These are phyloP conservation scores for Hylyphantes graminicola DNA, from an alignment of 1,140 invertebrate genomes.

Conservation along the genomic window DNA sequence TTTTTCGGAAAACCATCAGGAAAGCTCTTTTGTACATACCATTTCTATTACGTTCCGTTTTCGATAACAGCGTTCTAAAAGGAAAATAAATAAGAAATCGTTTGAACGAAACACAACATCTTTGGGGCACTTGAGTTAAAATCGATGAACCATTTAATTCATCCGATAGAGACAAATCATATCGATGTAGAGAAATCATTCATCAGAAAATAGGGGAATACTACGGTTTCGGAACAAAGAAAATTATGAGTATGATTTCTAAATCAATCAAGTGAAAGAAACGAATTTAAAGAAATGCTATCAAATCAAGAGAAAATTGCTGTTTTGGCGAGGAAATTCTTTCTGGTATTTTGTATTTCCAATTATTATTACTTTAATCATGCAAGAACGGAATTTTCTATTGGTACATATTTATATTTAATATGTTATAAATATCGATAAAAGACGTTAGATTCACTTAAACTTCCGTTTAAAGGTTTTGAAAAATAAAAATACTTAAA, in stretches of 20 bases:
- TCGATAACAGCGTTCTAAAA: not conserved
- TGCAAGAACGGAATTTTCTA: no score
- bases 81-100: constrained; percentile 14
- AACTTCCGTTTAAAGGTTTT: no score
- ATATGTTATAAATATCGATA: no score
- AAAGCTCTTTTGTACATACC: no score
- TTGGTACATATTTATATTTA: no score
- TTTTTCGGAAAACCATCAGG: no score
- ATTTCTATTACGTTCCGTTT: not conserved
- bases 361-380: no score
- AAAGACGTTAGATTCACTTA: no score
- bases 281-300: not conserved
- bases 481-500: no score
- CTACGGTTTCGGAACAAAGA: not conserved
- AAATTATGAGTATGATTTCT: constrained; percentile 29
- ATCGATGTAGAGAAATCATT: constrained; percentile 14
- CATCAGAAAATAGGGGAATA: constrained; percentile 9
- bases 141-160: constrained; percentile 37
- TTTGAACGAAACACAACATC: not conserved
- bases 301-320: no score
- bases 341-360: no score
- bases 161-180: constrained; percentile 19
- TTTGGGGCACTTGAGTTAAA: not conserved
- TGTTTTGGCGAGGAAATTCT: no score
- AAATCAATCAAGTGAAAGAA: constrained; percentile 42